Percentiles rank a stretch among this genome's conserved stretches.
These are phyloP conservation scores for Dipodomys spectabilis DNA, from an alignment of 2,113 vertebrate species.

Conservation along the genomic window DNA sequence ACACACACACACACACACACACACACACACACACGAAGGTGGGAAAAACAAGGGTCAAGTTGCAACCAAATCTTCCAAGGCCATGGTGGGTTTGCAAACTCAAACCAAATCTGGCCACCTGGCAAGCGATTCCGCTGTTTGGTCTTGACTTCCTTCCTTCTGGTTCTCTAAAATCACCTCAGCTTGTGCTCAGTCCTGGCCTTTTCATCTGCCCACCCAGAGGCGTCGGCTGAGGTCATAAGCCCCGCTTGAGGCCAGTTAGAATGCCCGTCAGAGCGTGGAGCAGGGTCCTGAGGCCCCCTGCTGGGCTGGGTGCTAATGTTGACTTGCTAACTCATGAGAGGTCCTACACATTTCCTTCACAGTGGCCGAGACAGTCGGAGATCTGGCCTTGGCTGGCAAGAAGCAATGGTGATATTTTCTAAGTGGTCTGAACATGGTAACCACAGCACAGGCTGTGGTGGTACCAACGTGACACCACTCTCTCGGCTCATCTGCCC, in stretches of 20 bases:
- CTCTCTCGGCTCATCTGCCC: neutral
- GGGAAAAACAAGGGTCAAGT: neutral
- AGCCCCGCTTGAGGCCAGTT: neutral
- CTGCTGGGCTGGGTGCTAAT: conserved; percentile 59
- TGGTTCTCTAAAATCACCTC: neutral
- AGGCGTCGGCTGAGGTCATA: neutral
- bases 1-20: neutral
- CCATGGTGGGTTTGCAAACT: neutral
- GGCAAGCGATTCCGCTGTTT: neutral
- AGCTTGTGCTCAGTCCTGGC: neutral
- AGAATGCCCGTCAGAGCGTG: neutral
- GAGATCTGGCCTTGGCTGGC: neutral
- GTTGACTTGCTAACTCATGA: neutral
- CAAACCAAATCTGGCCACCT: neutral
- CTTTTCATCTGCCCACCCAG: neutral
- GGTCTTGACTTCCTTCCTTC: neutral
- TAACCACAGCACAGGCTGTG: neutral
- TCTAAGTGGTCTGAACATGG: neutral
- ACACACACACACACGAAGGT: neutral
- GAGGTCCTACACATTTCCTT: neutral
- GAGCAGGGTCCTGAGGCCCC: conserved; percentile 60
- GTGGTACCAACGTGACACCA: no score
- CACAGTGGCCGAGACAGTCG: neutral
- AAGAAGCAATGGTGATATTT: neutral
- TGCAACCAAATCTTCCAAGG: neutral